A percentile compares a stretch with the other conserved stretches of the same genome.
phyloP scores from a whole-genome alignment of 2,113 vertebrate genomes.

The Pithys albifrons region DNA sequence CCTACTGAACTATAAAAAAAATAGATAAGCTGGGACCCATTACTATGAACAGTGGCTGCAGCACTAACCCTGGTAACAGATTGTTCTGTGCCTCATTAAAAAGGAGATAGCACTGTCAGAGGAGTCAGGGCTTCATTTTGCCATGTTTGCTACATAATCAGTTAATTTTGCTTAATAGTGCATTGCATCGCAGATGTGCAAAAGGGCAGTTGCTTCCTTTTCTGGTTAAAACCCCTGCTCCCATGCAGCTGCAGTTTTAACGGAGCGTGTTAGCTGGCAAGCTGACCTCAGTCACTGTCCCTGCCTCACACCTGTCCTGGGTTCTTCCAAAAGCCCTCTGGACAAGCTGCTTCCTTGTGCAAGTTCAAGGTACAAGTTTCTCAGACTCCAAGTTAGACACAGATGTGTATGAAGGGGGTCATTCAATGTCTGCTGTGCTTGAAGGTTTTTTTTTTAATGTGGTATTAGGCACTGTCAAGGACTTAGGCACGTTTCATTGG shows the following conservation, averaged over 20 bases:
- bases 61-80: neutral
- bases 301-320: neutral
- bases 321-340: neutral
- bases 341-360: neutral
- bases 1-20: neutral
- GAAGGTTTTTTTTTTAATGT: neutral
- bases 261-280: neutral
- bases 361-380: neutral
- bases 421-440: neutral
- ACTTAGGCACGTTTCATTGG: neutral
- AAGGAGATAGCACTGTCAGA: neutral
- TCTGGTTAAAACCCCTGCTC: neutral
- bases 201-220: neutral
- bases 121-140: constrained; percentile 33
- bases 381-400: neutral
- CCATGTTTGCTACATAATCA: constrained; percentile 37
- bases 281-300: neutral
- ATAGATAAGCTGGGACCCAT: neutral
- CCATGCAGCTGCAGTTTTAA: neutral
- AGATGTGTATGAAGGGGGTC: neutral
- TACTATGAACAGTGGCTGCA: neutral
- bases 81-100: constrained; percentile 47
- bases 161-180: constrained; percentile 58
- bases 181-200: neutral
- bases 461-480: neutral